Base-by-base conservation (phyloP, 1,140 invertebrate species). In the Akabosia matsudoensis region DNA sequence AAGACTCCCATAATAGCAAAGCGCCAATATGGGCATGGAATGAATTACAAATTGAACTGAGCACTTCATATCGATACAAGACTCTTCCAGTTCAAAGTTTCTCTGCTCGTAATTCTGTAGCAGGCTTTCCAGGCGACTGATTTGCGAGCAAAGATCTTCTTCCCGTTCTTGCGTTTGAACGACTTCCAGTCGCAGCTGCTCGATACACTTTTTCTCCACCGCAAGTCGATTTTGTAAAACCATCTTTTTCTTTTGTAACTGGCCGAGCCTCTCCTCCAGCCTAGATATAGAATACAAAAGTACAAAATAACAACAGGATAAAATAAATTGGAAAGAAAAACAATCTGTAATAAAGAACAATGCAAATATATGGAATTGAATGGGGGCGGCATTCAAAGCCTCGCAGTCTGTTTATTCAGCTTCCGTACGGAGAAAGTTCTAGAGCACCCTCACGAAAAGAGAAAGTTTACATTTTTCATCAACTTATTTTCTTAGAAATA, bases 1-100 rank as follows among this genome's bases (percentile, higher is more conserved):
- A 28, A 67, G 61, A 7, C 26, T 22, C 13, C 61, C 61, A 33
- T 90, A 85, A 77, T 90, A 88, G 85, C 86, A 91, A 26, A 88
- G 85, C 74, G 91, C 86, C 45, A 92, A 82, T 0, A 89, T 87
- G 0, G 91, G 91, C 75, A 92, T 85, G 0, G 88, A 88, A 70
- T 86, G 87, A 77, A 91, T 87, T 52, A 92, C 83, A 73, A 89
- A 86, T 73, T 90, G 86, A 28, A 91, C 76, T 51, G 90, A 86
- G 24, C 87, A 84, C 51, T 86, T 85, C 24, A 90, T 82, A 78
- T 90, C 88, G 33, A 86, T 87, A 82, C 91, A 88, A 26, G 86
- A 84, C 74, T 86, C 83, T 80, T 88, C 87, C 52, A 91, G 80
- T 76, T 88, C 85, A 28, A 86, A 86, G 76, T 89, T 88, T 33